phyloP scores from a whole-genome alignment of 2,797 vertebrate species.

The Hydrolagus colliei region DNA sequence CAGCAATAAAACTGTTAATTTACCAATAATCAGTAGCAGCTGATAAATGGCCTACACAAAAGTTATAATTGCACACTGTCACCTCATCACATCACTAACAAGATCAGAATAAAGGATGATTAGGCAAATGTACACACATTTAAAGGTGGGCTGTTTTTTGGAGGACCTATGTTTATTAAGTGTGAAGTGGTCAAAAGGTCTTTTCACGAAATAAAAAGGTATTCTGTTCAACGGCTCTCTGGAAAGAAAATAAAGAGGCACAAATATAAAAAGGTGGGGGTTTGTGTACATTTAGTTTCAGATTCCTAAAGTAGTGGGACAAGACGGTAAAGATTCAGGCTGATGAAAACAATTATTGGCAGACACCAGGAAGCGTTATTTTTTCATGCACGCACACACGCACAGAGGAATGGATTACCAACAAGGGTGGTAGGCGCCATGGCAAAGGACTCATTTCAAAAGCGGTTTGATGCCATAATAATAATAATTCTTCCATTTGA shows the following conservation, averaged over 20 bases:
- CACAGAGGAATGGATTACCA: too few species aligned
- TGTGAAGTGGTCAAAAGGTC: background rate
- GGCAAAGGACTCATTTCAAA: too few species aligned
- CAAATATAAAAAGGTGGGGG: background rate
- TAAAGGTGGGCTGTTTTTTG: background rate
- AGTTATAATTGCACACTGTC: background rate
- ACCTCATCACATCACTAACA: background rate
- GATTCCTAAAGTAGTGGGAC: too few species aligned
- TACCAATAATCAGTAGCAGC: background rate
- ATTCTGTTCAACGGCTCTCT: background rate
- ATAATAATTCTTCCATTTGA: too few species aligned
- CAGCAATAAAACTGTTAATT: constrained; percentile 15
- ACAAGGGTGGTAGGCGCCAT: too few species aligned
- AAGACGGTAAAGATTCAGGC: too few species aligned
- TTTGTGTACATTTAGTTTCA: background rate
- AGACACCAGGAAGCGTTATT: too few species aligned
- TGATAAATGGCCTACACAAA: background rate
- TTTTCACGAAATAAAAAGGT: background rate
- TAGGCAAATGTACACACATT: background rate
- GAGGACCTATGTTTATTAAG: background rate
- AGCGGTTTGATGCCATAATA: too few species aligned
- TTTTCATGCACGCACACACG: too few species aligned
- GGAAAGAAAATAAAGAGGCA: background rate
- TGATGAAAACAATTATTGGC: too few species aligned
- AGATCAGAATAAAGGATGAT: background rate